Conservation (phyloP, 2,797 vertebrate species). For the Thaleichthys pacificus region DNA sequence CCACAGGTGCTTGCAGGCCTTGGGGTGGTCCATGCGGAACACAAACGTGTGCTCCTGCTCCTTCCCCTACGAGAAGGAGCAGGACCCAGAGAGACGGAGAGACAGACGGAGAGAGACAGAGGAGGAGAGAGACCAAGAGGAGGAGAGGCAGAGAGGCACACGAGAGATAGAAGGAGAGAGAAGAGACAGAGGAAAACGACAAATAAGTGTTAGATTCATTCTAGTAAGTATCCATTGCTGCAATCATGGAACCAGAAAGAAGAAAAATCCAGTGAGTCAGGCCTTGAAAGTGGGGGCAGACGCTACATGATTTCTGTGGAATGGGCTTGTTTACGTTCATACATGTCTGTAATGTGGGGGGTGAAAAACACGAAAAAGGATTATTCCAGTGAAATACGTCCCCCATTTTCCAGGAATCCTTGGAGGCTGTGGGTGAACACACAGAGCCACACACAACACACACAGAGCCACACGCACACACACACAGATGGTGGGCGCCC, state of each 20-base stretch:
- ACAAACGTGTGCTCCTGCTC: slow-evolving; percentile 99
- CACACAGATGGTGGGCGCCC: not conserved
- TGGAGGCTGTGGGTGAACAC: not conserved
- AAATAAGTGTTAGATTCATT: not conserved
- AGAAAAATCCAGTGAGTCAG: not conserved
- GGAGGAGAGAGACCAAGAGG: not conserved
- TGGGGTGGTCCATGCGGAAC: slow-evolving; percentile 96
- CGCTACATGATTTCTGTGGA: not conserved
- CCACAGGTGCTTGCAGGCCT: slow-evolving; percentile 98
- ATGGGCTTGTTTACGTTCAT: not conserved
- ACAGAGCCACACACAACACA: not conserved
- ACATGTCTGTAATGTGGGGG: too few relatives aligned
- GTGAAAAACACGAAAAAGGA: too few relatives aligned
- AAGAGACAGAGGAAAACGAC: not conserved
- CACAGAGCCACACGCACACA: not conserved
- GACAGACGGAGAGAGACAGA: not conserved
- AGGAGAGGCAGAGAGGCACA: not conserved
- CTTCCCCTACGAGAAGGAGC: slow-evolving; percentile 80
- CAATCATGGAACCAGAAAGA: not conserved
- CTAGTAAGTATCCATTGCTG: not conserved
- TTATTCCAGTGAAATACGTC: not conserved
- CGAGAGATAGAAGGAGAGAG: not conserved
- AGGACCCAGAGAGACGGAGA: not conserved
- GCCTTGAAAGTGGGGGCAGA: not conserved
- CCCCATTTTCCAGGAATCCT: slow-evolving; percentile 1